Percentiles rank a stretch among this genome's conserved stretches.
Evolutionary conservation across 2,888 invertebrate genomes (phyloP).

Genomic region (Dilophus febrilis): DNA sequence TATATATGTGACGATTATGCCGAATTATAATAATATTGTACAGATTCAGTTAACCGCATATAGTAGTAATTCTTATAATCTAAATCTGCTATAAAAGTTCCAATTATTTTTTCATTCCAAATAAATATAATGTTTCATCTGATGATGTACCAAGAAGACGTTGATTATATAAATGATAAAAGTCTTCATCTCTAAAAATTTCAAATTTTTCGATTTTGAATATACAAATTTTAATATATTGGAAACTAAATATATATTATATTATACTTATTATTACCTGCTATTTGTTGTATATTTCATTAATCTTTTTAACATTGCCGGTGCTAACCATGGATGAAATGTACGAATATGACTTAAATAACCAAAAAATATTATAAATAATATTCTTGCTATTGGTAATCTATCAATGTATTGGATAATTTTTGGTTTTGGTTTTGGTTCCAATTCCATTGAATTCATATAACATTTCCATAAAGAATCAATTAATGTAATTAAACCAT

Average conservation of each 20-base stretch:
- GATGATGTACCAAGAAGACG: too few relatives aligned
- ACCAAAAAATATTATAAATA: background rate
- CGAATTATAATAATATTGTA: too few relatives aligned
- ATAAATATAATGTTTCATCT: too few relatives aligned
- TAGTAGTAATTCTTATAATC: too few relatives aligned
- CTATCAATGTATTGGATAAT: background rate
- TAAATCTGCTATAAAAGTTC: too few relatives aligned
- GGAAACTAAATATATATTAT: background rate
- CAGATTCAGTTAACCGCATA: too few relatives aligned
- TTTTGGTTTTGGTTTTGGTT: background rate
- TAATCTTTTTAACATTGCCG: background rate
- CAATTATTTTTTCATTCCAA: too few relatives aligned
- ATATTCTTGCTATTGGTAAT: background rate
- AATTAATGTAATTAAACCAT: background rate
- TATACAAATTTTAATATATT: too few relatives aligned
- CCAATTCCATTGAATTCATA: background rate
- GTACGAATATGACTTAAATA: background rate
- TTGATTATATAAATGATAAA: too few relatives aligned
- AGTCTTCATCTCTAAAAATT: too few relatives aligned
- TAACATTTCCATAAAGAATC: background rate
- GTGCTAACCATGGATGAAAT: background rate
- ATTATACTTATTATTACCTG: background rate
- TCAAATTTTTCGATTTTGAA: too few relatives aligned
- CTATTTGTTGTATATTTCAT: background rate
- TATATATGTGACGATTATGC: too few relatives aligned